Conservation (phyloP, 2,888 invertebrate species). For the Mythimna impura region DNA sequence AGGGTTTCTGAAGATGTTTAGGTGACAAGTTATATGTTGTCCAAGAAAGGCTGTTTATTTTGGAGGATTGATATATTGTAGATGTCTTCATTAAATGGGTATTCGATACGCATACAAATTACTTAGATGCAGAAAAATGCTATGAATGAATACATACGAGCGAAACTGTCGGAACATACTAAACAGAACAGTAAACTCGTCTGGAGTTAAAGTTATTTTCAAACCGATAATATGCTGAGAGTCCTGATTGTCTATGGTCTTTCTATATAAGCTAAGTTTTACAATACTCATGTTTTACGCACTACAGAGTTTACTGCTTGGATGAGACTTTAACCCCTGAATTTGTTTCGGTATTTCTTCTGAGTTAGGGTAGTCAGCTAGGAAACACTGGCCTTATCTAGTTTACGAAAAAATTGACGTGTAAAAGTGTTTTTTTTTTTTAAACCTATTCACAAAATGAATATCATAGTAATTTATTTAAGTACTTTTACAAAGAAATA, state of each 20-base stretch:
- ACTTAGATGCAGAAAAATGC: neutral
- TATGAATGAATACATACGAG: neutral
- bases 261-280: too few relatives aligned
- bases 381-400: too few relatives aligned
- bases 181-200: neutral
- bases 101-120: slow-evolving; percentile 5
- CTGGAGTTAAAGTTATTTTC: neutral
- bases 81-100: neutral
- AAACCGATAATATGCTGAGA: too few relatives aligned
- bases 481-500: too few relatives aligned
- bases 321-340: too few relatives aligned
- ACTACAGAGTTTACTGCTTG: neutral
- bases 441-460: too few relatives aligned
- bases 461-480: too few relatives aligned
- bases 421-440: too few relatives aligned
- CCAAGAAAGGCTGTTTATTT: neutral
- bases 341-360: too few relatives aligned
- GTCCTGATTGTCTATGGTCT: too few relatives aligned
- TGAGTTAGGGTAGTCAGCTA: too few relatives aligned
- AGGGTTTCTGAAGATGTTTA: neutral
- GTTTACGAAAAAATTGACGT: too few relatives aligned
- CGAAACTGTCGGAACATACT: neutral
- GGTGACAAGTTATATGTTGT: neutral
- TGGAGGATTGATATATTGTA: neutral
- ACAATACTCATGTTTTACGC: neutral